Base-by-base conservation (phyloP, 2,888 invertebrate genomes). In the Sphinx pinastri region DNA sequence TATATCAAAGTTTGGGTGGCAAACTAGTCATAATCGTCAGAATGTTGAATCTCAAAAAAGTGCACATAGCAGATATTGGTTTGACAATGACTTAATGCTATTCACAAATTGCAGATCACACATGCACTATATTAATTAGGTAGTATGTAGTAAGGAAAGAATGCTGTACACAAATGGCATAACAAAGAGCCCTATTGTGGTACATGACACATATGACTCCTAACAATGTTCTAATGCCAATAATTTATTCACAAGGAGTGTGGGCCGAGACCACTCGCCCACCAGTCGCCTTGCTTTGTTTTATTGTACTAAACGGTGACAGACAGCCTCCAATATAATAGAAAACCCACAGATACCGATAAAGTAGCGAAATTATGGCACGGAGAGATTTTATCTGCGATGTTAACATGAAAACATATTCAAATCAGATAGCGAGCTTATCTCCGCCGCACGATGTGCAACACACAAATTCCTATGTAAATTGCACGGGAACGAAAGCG, bases 201-300 rank as follows among this genome's bases (percentile, higher is more conserved):
- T 87, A 86, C 79, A 85, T 88, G 86, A 86, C 89, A 86, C 81
- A 84, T 88, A 87, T 82, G 87, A 88, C 82, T 84, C 86, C 86
- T 84, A 86, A 90, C 91, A 91, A 89, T 91, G 91, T 91, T 89
- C 88, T 85, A 88, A 88, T 83, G 79, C 76, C 82, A 89, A 90
- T 93, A 92, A 93, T 91, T 90, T 93, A 94, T 93, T 92, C 93
- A 85, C 49, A 75, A 77, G 72, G 70, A 84, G 92, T 93, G 93
- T 93, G 93, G 93, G 93, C 82, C 83, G 92, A 75, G 77, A 84
- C 80, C 83, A 83, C 77, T 88, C 92, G 86, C 93, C 93, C 93
- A 94, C 93, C 78, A 81, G 79, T 87, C 86, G 83, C 92, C 93
- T 93, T 93, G 93, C 87, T 85, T 70, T 52, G 59, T 59, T 68